Evolutionary conservation across 2,888 invertebrate species (phyloP), one percentile per base, ranked within the genome.

Genomic region (Dermolepida albohirtum): DNA sequence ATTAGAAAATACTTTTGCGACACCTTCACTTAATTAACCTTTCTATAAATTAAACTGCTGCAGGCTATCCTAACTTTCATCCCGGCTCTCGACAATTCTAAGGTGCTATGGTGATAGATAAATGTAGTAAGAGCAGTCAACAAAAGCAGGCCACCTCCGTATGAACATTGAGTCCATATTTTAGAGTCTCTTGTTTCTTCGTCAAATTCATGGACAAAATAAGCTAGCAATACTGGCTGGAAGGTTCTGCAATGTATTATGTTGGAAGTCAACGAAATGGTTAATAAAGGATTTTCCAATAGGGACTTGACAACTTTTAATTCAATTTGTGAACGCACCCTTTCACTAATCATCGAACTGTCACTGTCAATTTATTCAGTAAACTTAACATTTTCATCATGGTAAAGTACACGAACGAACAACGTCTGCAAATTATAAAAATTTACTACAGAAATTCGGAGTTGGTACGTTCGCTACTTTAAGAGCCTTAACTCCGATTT

Each of bases 41-140:
- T 95, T 85, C 93, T 88, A 79, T 93, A 95, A 70, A 95, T 81
- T 14, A 95, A 81, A 0, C 93, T 92, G 77, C 93, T 93, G 75
- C 90, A 88, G 0, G 94, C 93, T 64, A 94, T 87, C 74, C 94
- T 84, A 64, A 92, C 85, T 78, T 90, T 84, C 92, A 93, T 92
- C 54, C 95, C 94, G 52, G 93, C 86, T 72, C 90, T 86, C 72
- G 86, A 84, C 76, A 87, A 86, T 39, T 85, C 84, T 72, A 90
- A 80, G 68, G 81, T 82, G 22, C 84, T 74, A 74, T 90, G 92
- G 80, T 94, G 95, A 74, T 89, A 86, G 65, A 90, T 82, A 34
- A 92, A 73, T 14, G 90, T 84, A 73, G 91, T 87, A 75, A 92
- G 86, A 8, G 84, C 84, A 39, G 86, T 86, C 52, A 90, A 91